phyloP scores from a whole-genome alignment of 2,888 invertebrate genomes.

The Drosophila ustulata region DNA sequence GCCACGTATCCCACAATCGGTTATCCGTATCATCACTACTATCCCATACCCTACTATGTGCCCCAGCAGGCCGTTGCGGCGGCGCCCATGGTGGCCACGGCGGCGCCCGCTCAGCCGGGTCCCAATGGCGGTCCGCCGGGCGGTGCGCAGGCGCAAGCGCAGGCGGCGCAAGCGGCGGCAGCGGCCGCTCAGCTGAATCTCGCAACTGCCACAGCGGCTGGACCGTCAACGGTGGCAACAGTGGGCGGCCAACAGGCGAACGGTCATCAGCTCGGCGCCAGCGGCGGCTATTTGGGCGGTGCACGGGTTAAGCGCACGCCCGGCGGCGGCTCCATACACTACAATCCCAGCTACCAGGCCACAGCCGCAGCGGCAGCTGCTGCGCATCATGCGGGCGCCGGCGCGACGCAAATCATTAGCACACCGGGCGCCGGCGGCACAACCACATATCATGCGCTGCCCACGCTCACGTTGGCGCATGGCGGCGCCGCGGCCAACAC shows the following conservation, averaged over 20 bases:
- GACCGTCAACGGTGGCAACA: slow-evolving; percentile 69
- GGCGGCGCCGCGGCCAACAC: slow-evolving; percentile 68
- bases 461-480: slow-evolving; percentile 79
- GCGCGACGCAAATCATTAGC: slow-evolving; percentile 59
- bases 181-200: slow-evolving; percentile 67
- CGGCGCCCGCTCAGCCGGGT: slow-evolving; percentile 58
- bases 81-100: slow-evolving; percentile 77
- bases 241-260: slow-evolving; percentile 43
- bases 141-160: slow-evolving; percentile 31
- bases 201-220: slow-evolving; percentile 76
- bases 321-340: slow-evolving; percentile 72
- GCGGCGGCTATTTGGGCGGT: slow-evolving; percentile 66
- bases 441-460: slow-evolving; percentile 83
- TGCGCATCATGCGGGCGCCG: slow-evolving; percentile 64
- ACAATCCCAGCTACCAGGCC: slow-evolving; percentile 66
- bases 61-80: slow-evolving; percentile 83
- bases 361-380: slow-evolving; percentile 28
- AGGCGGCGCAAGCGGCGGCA: slow-evolving; percentile 44
- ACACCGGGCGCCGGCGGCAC: slow-evolving; percentile 71
- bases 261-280: slow-evolving; percentile 42
- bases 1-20: slow-evolving; percentile 83
- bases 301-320: slow-evolving; percentile 82
- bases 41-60: slow-evolving; percentile 85
- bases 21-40: slow-evolving; percentile 85
- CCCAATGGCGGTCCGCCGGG: slow-evolving; percentile 27